Base-by-base conservation (phyloP, 1,140 invertebrate genomes). In the Zophobas atratus region DNA sequence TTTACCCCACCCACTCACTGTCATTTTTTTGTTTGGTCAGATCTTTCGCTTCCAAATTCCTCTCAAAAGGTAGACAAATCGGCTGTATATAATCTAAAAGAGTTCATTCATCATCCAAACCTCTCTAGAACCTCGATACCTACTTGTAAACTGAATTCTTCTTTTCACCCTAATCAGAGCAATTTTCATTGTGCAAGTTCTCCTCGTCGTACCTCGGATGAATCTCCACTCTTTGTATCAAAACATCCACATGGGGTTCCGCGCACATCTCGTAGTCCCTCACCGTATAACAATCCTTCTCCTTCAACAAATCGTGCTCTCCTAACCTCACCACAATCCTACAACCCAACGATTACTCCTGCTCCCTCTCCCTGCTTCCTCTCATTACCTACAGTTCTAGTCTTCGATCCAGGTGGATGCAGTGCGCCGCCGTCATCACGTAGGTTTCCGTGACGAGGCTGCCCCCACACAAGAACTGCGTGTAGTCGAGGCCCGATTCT, bases 241-340 rank as follows among this genome's bases (percentile, higher is more conserved):
- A 38, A 1, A 86, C 82, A 81, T 90, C 88, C 70, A 87, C 84
- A 67, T 87, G 86, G 2, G 85, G 84, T 34, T 86, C 85, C 34
- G 86, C 87, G 76, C 89, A 90, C 43, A 75, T 55, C 36, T 34
- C 39, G 2, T 33, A 48, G n/a, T 63, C 56, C 2, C 39, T 36
- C 60, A 82, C 75, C 4, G 85, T 72, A 35, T 87, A 84, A 76
- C 92, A 93, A 79, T 93, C 92, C 1, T 88, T 88, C 77, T 90
- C 82, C 1, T 84, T 87, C 0, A 83, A 79, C 0, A 85, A 90
- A 84, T 95, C 92, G 82, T 94, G 92, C 82, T 95, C 94, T 0
- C 93, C 93, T 79, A 95, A 92, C 32, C 93, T 94, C 35, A 94
- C 92, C 84, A 93, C 92, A 81, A 94, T 93, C 92, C 94, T 93